Evolutionary conservation across 2,888 invertebrate species (phyloP), one percentile per base, ranked within the genome.

Genomic region (Imbricaverruca yamaguchii): DNA sequence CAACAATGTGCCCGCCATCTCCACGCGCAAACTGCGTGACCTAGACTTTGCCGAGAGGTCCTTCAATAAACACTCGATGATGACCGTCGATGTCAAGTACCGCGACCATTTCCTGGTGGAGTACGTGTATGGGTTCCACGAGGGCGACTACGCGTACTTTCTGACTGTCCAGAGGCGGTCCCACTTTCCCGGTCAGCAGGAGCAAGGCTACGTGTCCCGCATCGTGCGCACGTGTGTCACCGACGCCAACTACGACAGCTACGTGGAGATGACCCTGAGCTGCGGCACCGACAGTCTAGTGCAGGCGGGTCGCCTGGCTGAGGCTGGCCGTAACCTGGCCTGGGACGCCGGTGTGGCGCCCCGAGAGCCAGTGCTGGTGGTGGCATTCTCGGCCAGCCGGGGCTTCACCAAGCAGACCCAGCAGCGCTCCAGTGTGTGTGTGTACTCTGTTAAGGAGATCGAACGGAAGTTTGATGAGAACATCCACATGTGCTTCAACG

Each of bases 401-500:
- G 94, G 94, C 84, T 95, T 96, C 85, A 91, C 93, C 82, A 93
- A 93, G 88, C 94, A 95, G 85, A 93, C 95, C 0, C 91, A 92
- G 86, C 87, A 91, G 55, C 92, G 93, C 84, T 96, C 97, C 6
- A 98, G 96, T 0, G 89, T 98, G 85, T 98, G 98, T 89, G 91
- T 97, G 79, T 98, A 93, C 88, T 94, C 96, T 82, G 89, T 98
- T 83, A 92, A 93, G 85, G 93, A 94, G 84, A 94, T 97, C 85
- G 95, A 96, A 87, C 92, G 92, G 84, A 94, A 94, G 87, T 98
- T 98, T 88, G 95, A 94, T 86, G 94, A 96, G 88, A 98, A 97
- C 89, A 96, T 98, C 85, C 96, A 97, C 87, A 93, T 95, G 92
- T 98, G 98, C 88, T 97, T 97, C 87, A 95, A 96, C 88, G 97